Base-by-base conservation (phyloP, 37 sponge, comb jelly and placozoan species). In the Axinella damicornis region DNA sequence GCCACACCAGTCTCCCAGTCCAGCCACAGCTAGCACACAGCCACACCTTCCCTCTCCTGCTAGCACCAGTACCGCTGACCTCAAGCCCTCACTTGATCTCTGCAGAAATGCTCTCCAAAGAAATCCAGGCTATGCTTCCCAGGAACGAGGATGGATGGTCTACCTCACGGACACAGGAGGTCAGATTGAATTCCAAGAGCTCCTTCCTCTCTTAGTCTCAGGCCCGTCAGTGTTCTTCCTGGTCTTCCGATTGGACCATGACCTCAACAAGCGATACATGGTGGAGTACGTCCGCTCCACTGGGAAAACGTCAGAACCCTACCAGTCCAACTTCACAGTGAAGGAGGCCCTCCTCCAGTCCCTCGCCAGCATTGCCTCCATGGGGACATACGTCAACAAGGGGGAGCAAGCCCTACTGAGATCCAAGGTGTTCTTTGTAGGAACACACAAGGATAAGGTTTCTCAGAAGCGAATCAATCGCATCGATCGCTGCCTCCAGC, bases 141-240 rank as follows among this genome's bases (percentile, higher is more conserved):
- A 61, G 14, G 62, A 67, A 35, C 67, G 36, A 35, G 28, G 24
- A 25, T 61, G 62, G 62, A 27, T 61, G 55, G 31, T 46, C 46
- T 57, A 76, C 37, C 31, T 76, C 5, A 58, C 59, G 12, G 76
- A 76, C 56, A 57, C 76, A 58, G 76, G 76, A 22, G 76, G 58
- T 30, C 76, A 76, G 11, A 30, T 35, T 36, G 76, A 58, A 16
- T 58, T 76, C 36, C 76, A 76, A 21, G 76, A 76, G 36, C 18
- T 56, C 27, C 59, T 76, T 30, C 76, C 76, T 46, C 30, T 52
- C 1, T 30, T 79, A 22, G 67, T 79, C 25, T 65, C 65, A 18
- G 65, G 67, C 17, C 67, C 80, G 22, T 39, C 80, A 40, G 40
- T 79, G 24, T 65, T 40, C 27, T 46, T 79, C 35, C 30, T 79